Base-by-base conservation (phyloP, 2,797 vertebrate species). In the Carduelis carduelis region DNA sequence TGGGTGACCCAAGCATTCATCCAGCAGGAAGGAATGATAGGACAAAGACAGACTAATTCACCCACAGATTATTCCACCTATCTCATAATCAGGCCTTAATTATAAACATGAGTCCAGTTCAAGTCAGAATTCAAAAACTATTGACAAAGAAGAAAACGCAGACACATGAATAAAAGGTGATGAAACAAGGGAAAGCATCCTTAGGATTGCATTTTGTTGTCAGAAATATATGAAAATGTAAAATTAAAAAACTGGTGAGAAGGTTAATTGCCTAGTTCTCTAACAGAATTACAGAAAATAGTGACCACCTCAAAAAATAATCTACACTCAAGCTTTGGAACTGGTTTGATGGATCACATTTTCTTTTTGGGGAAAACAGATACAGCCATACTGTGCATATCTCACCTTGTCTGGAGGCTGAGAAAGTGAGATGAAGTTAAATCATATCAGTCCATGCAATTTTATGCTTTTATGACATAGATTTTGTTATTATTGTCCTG, bases 311-410 rank as follows among this genome's bases (percentile, higher is more conserved):
- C 12, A 80, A 88, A 82, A 90, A 69, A 41, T 15, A 26, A 52
- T 18, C 37, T 60, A 23, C 9, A 27, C 6, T 37, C 18, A 5
- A 49, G 12, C 4, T 93, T 77, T 69, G 32, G 21, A 83, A 41
- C 3, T 46, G 35, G 6, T 41, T 69, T 65, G 30, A 88, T 17
- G 8, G 30, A 60, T 49, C 26, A 37, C 28, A 20, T 28, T 24
- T 28, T 19, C 16, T 18, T 49, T 44, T 37, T 8, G 1, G 3
- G 17, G 8, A 2, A 2, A 15, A 3, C 2, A 32, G 30, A 30
- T 70, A 23, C 7, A 78, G 23, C 9, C 17, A 16, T 46, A 50
- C 7, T 32, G 15, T 8, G 7, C 9, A 24, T 32, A 49, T 5
- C 20, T 81, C n/a, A 10, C 8, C 3, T 16, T 82, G 11, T 30